Conservation (phyloP, 2,113 vertebrate species). For the Heloderma charlesbogerti region DNA sequence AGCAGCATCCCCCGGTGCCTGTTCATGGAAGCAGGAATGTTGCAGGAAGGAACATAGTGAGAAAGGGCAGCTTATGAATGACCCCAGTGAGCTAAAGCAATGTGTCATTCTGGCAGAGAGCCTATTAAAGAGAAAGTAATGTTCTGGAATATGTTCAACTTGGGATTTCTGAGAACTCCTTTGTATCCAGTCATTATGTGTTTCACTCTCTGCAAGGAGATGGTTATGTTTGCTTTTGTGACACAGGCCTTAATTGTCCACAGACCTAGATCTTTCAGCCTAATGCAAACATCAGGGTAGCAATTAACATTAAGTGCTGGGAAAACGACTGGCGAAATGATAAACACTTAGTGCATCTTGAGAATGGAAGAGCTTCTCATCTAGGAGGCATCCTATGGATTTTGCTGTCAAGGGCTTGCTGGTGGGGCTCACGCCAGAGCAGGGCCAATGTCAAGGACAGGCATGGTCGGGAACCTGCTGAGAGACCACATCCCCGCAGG, state of each 20-base stretch:
- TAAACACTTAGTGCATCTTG: constrained; percentile 68
- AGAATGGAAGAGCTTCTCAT: constrained; percentile 63
- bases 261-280: constrained; percentile 71
- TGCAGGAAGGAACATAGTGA: constrained; percentile 22
- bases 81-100: constrained; percentile 69
- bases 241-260: constrained; percentile 72
- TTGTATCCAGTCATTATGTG: constrained; percentile 76
- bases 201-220: constrained; percentile 76
- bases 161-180: constrained; percentile 73
- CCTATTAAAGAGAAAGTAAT: constrained; percentile 73
- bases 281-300: constrained; percentile 72
- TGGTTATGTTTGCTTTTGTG: constrained; percentile 74
- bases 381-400: constrained; percentile 51
- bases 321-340: constrained; percentile 70
- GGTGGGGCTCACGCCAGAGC: background rate
- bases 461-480: too few relatives aligned
- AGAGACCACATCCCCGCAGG: too few relatives aligned
- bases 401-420: background rate
- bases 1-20: constrained; percentile 26
- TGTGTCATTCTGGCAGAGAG: constrained; percentile 74
- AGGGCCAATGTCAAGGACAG: too few relatives aligned
- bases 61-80: constrained; percentile 71
- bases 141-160: constrained; percentile 71
- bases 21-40: constrained; percentile 37
- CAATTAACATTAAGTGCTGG: constrained; percentile 75